A percentile compares a stretch with the other conserved stretches of the same genome.
These are phyloP conservation scores for Lasioglossum calceatum DNA, from an alignment of 2,888 invertebrate species.

Conservation along the genomic window DNA sequence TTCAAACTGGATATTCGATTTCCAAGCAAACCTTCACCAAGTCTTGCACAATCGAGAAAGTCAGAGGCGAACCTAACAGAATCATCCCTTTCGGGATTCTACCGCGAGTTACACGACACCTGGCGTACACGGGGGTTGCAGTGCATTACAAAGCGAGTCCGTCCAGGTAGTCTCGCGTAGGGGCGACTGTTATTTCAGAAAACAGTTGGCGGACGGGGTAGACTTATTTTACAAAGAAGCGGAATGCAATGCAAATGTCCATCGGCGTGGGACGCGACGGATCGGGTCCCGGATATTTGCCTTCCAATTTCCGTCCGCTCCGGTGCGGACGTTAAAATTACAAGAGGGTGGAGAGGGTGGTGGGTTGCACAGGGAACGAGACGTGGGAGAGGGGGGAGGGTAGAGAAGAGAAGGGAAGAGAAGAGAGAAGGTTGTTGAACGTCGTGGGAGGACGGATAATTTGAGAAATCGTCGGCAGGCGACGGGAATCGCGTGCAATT, in stretches of 20 bases:
- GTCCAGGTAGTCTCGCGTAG: not conserved
- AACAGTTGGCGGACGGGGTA: not conserved
- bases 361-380: not conserved
- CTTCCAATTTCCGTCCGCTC: slow-evolving; percentile 24
- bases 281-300: slow-evolving; percentile 16
- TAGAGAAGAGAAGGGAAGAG: not conserved
- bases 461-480: slow-evolving; percentile 24
- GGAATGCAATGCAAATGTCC: slow-evolving; percentile 14
- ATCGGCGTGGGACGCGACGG: not conserved
- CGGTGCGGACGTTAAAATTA: slow-evolving; percentile 26
- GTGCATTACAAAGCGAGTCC: not conserved
- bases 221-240: slow-evolving; percentile 16
- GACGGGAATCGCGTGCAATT: slow-evolving; percentile 29
- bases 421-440: slow-evolving; percentile 1
- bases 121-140: not conserved
- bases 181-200: slow-evolving; percentile 8
- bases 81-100: not conserved
- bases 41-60: not conserved
- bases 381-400: not conserved
- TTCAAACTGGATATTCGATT: not conserved
- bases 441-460: slow-evolving; percentile 19
- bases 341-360: not conserved
- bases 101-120: not conserved
- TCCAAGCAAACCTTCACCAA: not conserved
- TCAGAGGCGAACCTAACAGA: not conserved